Evolutionary conservation across 2,797 vertebrate genomes (phyloP).

Genomic region (Sebastes variabilis): DNA sequence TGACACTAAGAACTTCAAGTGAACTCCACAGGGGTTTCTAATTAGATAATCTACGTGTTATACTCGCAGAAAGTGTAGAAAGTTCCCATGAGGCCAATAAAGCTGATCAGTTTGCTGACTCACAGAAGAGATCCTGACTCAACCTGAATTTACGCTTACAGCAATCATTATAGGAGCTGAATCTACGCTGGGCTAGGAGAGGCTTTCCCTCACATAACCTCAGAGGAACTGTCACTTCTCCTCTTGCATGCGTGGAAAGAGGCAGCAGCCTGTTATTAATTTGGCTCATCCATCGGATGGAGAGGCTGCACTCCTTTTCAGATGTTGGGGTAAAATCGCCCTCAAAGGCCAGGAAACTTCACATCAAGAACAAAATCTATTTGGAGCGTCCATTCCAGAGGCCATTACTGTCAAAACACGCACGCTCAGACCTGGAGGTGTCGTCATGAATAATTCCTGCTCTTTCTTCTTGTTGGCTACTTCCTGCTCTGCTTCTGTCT

Average conservation of each 20-base stretch:
- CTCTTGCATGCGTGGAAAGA: neutral
- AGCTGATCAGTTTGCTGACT: slow-evolving; percentile 27
- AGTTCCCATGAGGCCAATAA: slow-evolving; percentile 3
- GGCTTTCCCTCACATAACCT: neutral
- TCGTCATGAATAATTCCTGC: slow-evolving; percentile 74
- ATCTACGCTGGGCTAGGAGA: neutral
- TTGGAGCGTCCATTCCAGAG: slow-evolving; percentile 57
- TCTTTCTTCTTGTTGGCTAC: slow-evolving; percentile 50
- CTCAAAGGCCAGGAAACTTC: slow-evolving; percentile 30
- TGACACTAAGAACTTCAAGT: slow-evolving; percentile 36
- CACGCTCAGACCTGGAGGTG: slow-evolving; percentile 50
- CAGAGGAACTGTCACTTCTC: neutral
- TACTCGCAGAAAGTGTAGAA: slow-evolving; percentile 5
- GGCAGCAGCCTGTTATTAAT: slow-evolving; percentile 7
- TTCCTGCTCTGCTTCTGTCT: slow-evolving; percentile 66
- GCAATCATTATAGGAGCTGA: neutral
- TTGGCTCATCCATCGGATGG: slow-evolving; percentile 20
- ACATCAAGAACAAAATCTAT: slow-evolving; percentile 56
- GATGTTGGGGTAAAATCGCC: slow-evolving; percentile 28
- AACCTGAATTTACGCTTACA: neutral
- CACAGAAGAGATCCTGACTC: slow-evolving; percentile 6
- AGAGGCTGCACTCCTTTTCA: slow-evolving; percentile 23
- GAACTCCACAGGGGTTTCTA: slow-evolving; percentile 12
- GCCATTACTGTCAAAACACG: slow-evolving; percentile 63
- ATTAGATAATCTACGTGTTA: neutral